Evolutionary conservation across 2,113 vertebrate genomes (phyloP), one percentile per base, ranked within the genome.

Genomic region (Platysternon megacephalum): DNA sequence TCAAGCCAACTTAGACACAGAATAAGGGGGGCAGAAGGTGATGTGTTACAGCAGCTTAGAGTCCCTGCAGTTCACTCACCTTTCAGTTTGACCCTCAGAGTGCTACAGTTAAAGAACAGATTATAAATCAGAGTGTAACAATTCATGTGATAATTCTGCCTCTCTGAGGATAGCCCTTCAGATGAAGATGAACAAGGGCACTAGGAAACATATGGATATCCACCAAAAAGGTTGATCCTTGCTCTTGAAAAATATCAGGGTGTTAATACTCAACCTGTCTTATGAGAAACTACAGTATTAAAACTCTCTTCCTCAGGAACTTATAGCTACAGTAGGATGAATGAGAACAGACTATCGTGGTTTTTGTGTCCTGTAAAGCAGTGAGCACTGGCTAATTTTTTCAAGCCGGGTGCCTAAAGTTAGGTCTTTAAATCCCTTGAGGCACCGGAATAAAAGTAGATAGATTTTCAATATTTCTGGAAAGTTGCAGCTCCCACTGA

Each of bases 1-100:
- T 28, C 12, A 76, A 28, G 22, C 19, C 48, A 1, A 0, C 9
- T 4, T 0, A 0, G 0, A 0, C 32, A 49, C 26, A 53, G 79
- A 0, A 0, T 11, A 87, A 87, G 16, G 12, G 10, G 8, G 49
- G 28, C 24, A 35, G 11, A 13, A 44, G 39, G 44, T 1, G 0
- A 35, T 42, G 0, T 24, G 11, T 9, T 79, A 21, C 32, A 10
- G 12, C 4, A 10, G n/a, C 5, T 46, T 44, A 76, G 22, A 76
- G 11, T 46, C 6, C 35, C 53, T 49, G 39, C 80, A 55, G 2
- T 19, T 61, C 53, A 22, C 48, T 85, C 72, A 48, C 48, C 6
- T 72, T 58, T 61, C 32, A 42, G 42, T 85, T 28, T 72, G 74
- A 4, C n/a, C 11, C 28, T 85, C 46, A 3, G 29, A 90, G 24